phyloP scores from a whole-genome alignment of 2,113 vertebrate species.

The Megaceryle torquata region DNA sequence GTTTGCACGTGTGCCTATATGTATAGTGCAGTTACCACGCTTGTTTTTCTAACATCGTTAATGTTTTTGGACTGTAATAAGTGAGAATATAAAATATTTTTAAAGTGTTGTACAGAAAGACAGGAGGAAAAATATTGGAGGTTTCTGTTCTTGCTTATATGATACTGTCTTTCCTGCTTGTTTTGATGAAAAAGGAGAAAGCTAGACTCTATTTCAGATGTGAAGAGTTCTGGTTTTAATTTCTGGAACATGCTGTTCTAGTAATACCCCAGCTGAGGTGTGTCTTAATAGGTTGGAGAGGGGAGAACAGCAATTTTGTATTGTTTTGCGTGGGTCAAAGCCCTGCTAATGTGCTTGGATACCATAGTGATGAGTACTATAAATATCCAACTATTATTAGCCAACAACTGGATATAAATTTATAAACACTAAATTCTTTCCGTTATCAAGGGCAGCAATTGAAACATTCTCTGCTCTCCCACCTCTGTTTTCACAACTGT shows the following conservation, averaged over 20 bases:
- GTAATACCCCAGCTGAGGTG: background rate
- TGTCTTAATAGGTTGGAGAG: background rate
- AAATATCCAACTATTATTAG: constrained; percentile 29
- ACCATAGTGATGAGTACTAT: background rate
- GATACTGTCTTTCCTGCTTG: background rate
- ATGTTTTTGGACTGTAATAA: background rate
- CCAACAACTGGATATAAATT: constrained; percentile 36
- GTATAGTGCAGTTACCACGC: background rate
- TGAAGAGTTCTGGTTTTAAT: background rate
- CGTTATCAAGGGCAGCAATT: background rate
- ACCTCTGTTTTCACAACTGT: background rate
- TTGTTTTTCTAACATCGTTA: background rate
- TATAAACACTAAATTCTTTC: constrained; percentile 46
- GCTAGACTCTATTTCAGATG: no score
- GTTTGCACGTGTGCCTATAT: background rate
- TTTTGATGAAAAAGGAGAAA: background rate
- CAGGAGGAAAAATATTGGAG: background rate
- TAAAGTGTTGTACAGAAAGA: background rate
- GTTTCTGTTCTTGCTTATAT: background rate
- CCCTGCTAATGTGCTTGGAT: background rate
- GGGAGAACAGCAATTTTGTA: background rate
- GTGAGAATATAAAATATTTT: background rate
- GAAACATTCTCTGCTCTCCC: background rate
- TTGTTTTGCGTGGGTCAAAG: background rate
- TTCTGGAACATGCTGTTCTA: background rate